These are phyloP conservation scores for Rafetus swinhoei DNA, from an alignment of 2,113 vertebrate genomes.

Conservation along the genomic window DNA sequence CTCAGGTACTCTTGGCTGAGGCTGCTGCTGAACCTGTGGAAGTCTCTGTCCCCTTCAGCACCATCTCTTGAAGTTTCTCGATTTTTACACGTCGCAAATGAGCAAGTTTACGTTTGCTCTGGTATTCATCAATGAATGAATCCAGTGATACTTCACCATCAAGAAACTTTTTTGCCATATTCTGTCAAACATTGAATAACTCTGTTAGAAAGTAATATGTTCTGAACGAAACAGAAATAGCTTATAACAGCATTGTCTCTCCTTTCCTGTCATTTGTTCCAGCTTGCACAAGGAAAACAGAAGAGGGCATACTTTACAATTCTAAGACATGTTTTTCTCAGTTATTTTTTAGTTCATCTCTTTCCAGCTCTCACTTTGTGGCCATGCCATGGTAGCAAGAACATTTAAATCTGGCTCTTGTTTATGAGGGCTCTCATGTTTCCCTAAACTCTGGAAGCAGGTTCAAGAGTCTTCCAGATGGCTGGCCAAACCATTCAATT, in stretches of 20 bases:
- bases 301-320: conserved; percentile 3
- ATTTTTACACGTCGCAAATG: conserved; percentile 94
- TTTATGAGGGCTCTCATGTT: background rate
- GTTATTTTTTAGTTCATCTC: conserved; percentile 18
- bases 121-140: conserved; percentile 91
- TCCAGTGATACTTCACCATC: conserved; percentile 91
- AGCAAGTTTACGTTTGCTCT: conserved; percentile 91
- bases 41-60: conserved; percentile 89
- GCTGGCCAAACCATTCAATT: conserved; percentile 31
- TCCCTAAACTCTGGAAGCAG: background rate
- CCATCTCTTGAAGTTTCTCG: conserved; percentile 96
- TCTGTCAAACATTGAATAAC: conserved; percentile 76
- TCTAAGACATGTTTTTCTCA: conserved; percentile 38
- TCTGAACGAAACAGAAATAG: conserved; percentile 19
- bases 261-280: conserved; percentile 52
- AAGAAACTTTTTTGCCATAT: conserved; percentile 96
- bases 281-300: conserved; percentile 37
- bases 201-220: background rate
- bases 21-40: background rate
- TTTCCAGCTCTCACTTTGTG: conserved; percentile 22
- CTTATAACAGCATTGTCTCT: background rate
- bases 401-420: conserved; percentile 10
- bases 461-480: conserved; percentile 38
- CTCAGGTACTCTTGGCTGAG: conserved; percentile 69
- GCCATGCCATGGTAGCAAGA: conserved; percentile 9